A percentile compares a stretch with the other conserved stretches of the same genome.
Conservation (phyloP, 2,113 vertebrate genomes). For the human (Homo sapiens) region GRCh38 chrX:127554501-127555000, state of each 20-base stretch:
- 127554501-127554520: background rate
- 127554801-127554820: background rate
- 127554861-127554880: background rate
- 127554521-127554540: background rate
- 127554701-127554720: background rate
- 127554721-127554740: background rate
- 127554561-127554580: background rate
- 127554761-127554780: background rate
- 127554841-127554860: background rate
- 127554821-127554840: background rate
- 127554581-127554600: background rate
- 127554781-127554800: background rate
- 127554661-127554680: background rate
- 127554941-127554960: background rate
- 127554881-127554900: background rate
- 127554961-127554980: background rate
- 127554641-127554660: background rate
- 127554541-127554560: background rate
- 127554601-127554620: background rate
- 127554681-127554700: background rate
- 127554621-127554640: background rate
- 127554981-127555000: background rate
- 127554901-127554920: background rate
- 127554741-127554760: background rate
- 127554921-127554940: background rate